These are phyloP conservation scores for Bufo bufo DNA, from an alignment of 2,113 vertebrate species.

Conservation along the genomic window DNA sequence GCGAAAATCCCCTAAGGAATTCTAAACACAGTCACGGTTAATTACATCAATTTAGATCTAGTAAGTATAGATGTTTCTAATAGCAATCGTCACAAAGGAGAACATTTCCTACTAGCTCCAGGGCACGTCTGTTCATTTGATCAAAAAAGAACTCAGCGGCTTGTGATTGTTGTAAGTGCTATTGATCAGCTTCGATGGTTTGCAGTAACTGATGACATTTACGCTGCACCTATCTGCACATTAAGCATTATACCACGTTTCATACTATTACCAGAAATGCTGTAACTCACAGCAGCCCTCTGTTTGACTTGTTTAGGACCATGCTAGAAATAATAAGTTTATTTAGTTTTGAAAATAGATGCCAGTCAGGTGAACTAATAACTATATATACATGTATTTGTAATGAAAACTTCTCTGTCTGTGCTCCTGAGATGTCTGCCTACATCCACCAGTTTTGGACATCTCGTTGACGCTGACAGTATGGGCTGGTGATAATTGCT, in stretches of 20 bases:
- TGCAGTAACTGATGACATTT: not conserved
- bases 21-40: conserved; percentile 50
- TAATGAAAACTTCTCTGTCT: too few relatives aligned
- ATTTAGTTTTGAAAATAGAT: too few relatives aligned
- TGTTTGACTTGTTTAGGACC: not conserved
- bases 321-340: not conserved
- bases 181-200: not conserved
- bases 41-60: conserved; percentile 41
- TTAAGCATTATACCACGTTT: not conserved
- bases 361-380: too few relatives aligned
- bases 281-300: not conserved
- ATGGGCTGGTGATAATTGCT: too few relatives aligned
- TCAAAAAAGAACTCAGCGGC: not conserved
- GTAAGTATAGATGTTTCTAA: conserved; percentile 14
- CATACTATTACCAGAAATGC: not conserved
- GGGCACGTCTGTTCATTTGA: not conserved
- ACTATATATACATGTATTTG: too few relatives aligned
- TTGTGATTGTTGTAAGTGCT: not conserved
- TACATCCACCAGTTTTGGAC: too few relatives aligned
- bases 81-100: not conserved
- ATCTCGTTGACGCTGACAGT: too few relatives aligned
- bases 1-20: conserved; percentile 32
- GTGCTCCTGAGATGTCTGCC: too few relatives aligned
- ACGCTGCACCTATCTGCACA: not conserved
- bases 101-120: not conserved